These are phyloP conservation scores for Poecilia latipinna DNA, from an alignment of 2,113 vertebrate genomes.

Conservation along the genomic window DNA sequence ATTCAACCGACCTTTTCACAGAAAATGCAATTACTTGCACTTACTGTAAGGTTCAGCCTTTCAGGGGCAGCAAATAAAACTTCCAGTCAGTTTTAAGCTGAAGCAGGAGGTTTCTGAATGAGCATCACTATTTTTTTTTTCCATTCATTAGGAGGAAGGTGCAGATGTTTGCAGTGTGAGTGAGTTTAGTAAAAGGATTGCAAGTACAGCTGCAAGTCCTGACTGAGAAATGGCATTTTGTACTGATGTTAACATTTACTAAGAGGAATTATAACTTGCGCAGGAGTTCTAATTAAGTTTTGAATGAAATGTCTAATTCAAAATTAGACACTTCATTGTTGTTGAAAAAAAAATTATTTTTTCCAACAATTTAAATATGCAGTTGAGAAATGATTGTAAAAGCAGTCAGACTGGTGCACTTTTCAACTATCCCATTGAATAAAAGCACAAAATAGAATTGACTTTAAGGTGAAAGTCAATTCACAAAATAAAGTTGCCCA, in stretches of 20 bases:
- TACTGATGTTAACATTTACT: too few relatives aligned
- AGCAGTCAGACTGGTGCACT: too few relatives aligned
- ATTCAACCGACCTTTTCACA: background rate
- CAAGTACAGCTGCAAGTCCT: background rate
- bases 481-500: too few relatives aligned
- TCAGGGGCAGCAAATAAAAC: conserved; percentile 26
- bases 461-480: too few relatives aligned
- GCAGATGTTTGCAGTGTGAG: background rate
- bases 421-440: too few relatives aligned
- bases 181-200: background rate
- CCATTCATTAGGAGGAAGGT: conserved; percentile 15
- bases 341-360: too few relatives aligned
- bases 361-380: too few relatives aligned
- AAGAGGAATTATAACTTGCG: background rate
- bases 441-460: too few relatives aligned
- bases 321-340: too few relatives aligned
- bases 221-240: background rate
- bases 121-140: conserved; percentile 7
- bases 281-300: background rate
- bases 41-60: conserved; percentile 6
- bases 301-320: background rate
- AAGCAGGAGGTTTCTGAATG: conserved; percentile 34
- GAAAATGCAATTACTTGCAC: conserved; percentile 8
- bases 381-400: too few relatives aligned
- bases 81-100: conserved; percentile 26